A percentile compares a stretch with the other conserved stretches of the same genome.
phyloP scores from a whole-genome alignment of 2,888 invertebrate species.

The Thymelicus lineola region DNA sequence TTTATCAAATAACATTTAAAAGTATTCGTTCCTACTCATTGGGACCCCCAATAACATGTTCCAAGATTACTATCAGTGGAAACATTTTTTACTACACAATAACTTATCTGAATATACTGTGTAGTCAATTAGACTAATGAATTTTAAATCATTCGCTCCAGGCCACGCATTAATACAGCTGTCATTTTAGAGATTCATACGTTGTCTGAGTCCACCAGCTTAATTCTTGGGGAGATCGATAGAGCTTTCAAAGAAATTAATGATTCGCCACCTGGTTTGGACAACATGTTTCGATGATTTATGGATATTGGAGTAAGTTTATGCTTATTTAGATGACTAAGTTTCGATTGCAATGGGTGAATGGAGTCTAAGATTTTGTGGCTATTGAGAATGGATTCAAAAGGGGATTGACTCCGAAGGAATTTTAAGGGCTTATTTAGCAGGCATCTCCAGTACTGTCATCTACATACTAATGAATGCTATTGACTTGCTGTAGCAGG shows the following conservation, averaged over 20 bases:
- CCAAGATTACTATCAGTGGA: background rate
- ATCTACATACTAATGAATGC: too few species aligned
- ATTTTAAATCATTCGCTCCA: conserved; percentile 55
- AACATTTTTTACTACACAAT: conserved; percentile 1
- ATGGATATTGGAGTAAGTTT: background rate
- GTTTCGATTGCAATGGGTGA: too few species aligned
- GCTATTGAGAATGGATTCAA: too few species aligned
- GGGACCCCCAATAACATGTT: background rate
- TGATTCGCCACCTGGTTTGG: conserved; percentile 34
- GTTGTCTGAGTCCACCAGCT: conserved; percentile 15
- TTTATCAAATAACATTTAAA: too few species aligned
- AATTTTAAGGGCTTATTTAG: too few species aligned
- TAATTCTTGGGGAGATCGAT: conserved; percentile 18
- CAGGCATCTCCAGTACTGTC: too few species aligned
- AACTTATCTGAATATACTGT: conserved; percentile 55
- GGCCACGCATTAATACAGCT: conserved; percentile 51
- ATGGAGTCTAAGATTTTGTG: too few species aligned
- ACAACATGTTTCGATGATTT: conserved; percentile 22
- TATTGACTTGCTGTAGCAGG: too few species aligned
- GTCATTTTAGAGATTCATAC: conserved; percentile 48
- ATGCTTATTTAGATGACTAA: too few species aligned
- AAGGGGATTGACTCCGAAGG: too few species aligned
- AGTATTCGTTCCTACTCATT: background rate
- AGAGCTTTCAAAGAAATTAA: conserved; percentile 32
- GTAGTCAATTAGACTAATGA: conserved; percentile 62